Conservation (phyloP, 2,888 invertebrate genomes). For the Phymatocera aterrima region DNA sequence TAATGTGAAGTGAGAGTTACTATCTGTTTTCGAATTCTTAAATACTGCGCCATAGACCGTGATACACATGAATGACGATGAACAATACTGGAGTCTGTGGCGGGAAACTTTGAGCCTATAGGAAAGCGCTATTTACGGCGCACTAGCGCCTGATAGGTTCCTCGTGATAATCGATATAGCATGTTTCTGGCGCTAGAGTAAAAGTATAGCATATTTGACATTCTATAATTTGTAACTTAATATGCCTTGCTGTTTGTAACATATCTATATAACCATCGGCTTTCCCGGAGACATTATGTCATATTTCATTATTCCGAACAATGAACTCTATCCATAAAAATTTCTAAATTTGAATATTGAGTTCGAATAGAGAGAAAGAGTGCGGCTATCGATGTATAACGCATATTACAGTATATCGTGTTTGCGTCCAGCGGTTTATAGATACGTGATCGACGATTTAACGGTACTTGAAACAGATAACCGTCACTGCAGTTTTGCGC, state of each 20-base stretch:
- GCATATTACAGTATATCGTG: neutral
- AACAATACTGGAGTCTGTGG: slow-evolving; percentile 42
- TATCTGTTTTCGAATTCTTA: neutral
- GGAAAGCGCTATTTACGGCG: slow-evolving; percentile 62
- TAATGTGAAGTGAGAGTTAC: too few species aligned
- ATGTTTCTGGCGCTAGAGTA: slow-evolving; percentile 48
- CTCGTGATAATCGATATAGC: slow-evolving; percentile 63
- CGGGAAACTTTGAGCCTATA: slow-evolving; percentile 62
- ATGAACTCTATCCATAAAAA: neutral
- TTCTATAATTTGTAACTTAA: neutral
- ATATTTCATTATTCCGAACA: neutral
- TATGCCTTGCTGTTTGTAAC: neutral
- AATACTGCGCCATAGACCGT: neutral
- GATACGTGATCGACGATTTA: too few species aligned
- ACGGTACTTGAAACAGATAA: neutral
- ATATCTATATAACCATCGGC: neutral
- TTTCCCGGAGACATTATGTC: neutral
- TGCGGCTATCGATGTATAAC: neutral
- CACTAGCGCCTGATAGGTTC: slow-evolving; percentile 62
- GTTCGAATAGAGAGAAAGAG: too few species aligned
- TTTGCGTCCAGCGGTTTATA: neutral
- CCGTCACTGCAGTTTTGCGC: neutral
- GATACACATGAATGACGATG: too few species aligned
- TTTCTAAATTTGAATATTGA: too few species aligned
- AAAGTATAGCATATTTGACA: neutral